Percentiles rank a stretch among this genome's conserved stretches.
Evolutionary conservation across 2,113 vertebrate species (phyloP).

Genomic region (Excalfactoria chinensis): DNA sequence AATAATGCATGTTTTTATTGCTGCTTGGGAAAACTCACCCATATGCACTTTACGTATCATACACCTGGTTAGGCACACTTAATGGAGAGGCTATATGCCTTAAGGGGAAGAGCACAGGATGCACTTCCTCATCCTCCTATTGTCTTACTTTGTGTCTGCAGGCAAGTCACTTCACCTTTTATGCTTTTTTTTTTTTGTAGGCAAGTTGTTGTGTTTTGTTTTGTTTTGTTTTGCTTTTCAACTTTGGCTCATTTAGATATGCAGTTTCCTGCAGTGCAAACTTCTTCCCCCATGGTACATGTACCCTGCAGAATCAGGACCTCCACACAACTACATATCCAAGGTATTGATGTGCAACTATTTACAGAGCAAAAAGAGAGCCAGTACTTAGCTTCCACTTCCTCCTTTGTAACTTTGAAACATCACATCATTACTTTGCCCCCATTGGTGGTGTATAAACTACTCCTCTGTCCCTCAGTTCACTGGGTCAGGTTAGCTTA

Average conservation of each 20-base stretch:
- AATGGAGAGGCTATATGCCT: neutral
- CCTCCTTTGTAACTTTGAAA: neutral
- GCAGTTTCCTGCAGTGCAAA: neutral
- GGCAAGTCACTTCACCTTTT: neutral
- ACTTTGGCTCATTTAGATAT: neutral
- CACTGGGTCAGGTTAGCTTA: neutral
- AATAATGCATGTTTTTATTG: slow-evolving; percentile 2
- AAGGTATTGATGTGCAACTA: neutral
- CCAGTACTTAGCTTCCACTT: neutral
- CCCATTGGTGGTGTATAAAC: rapidly evolving
- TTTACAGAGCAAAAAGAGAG: neutral
- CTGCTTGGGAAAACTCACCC: neutral
- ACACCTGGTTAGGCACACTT: neutral
- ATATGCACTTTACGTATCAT: neutral
- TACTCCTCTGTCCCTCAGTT: neutral
- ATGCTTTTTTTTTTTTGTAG: rapidly evolving
- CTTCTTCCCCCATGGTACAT: neutral
- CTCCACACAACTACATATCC: neutral
- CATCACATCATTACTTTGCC: neutral
- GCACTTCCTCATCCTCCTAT: neutral
- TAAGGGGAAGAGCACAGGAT: neutral
- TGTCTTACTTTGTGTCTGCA: neutral
- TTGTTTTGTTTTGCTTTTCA: neutral
- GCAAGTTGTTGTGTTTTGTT: neutral
- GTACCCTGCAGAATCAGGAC: rapidly evolving